These are phyloP conservation scores for Lagorchestes hirsutus DNA, from an alignment of 2,797 vertebrate genomes.

Conservation along the genomic window DNA sequence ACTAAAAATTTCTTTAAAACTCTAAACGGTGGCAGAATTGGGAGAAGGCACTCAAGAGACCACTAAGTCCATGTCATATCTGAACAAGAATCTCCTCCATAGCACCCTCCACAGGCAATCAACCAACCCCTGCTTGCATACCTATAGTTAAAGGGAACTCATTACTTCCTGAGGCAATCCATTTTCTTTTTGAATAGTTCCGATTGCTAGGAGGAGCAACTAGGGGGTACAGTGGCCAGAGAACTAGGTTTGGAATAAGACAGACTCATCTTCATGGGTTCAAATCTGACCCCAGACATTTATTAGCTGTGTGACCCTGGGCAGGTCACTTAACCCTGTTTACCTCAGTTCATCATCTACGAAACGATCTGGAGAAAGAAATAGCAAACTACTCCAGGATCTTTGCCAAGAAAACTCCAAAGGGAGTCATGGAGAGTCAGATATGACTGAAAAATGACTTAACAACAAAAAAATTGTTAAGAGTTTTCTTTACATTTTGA, in stretches of 20 bases:
- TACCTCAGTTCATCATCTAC: background rate
- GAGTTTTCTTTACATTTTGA: background rate
- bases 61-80: background rate
- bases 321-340: background rate
- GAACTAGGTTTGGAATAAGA: background rate
- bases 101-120: background rate
- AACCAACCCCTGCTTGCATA: background rate
- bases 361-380: background rate
- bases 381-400: background rate
- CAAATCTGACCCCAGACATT: background rate
- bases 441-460: background rate
- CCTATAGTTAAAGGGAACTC: background rate
- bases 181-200: background rate
- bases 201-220: background rate
- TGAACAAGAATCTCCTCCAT: background rate
- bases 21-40: background rate
- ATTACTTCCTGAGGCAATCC: background rate
- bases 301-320: background rate
- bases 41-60: background rate
- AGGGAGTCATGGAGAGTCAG: background rate
- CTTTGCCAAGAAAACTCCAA: background rate
- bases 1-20: constrained; percentile 36
- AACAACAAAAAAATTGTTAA: background rate
- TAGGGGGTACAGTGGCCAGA: background rate
- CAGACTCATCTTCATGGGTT: background rate